Evolutionary conservation across 1,140 invertebrate species (phyloP).

Genomic region (Drosophila quadrilineata): DNA sequence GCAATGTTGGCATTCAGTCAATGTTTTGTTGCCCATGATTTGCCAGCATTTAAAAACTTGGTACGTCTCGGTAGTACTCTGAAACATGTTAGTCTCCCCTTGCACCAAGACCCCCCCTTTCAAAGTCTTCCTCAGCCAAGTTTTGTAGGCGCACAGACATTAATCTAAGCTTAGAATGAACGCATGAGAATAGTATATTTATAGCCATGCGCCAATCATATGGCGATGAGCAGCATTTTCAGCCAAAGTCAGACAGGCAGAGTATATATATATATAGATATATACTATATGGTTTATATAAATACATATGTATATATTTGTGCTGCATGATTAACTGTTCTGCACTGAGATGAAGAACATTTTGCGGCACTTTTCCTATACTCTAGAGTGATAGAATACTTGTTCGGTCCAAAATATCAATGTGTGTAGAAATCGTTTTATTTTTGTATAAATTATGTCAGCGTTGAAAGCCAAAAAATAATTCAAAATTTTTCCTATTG

Average conservation of each 20-base stretch:
- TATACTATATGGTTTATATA: slow-evolving; percentile 1
- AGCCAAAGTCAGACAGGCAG: slow-evolving; percentile 18
- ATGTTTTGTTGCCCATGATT: slow-evolving; percentile 11
- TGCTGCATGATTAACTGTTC: slow-evolving; percentile 66
- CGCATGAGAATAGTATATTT: slow-evolving; percentile 68
- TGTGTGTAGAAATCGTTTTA: too few species aligned
- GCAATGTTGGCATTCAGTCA: slow-evolving; percentile 38
- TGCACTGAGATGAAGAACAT: slow-evolving; percentile 12
- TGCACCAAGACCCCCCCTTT: too few species aligned
- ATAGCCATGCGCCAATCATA: slow-evolving; percentile 49
- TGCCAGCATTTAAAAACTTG: slow-evolving; percentile 22
- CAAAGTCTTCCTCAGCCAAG: too few species aligned
- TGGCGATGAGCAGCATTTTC: background rate
- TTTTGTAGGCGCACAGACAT: slow-evolving; percentile 42
- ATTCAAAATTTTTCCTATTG: too few species aligned
- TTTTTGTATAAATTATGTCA: too few species aligned
- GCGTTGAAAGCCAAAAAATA: too few species aligned
- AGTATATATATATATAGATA: background rate
- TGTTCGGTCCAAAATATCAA: too few species aligned
- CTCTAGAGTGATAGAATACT: too few species aligned
- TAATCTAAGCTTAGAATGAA: slow-evolving; percentile 44
- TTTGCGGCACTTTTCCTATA: too few species aligned
- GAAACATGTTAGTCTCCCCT: slow-evolving; percentile 39
- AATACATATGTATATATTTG: slow-evolving; percentile 21
- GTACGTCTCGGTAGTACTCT: slow-evolving; percentile 3